Evolutionary conservation across 2,113 vertebrate genomes (phyloP), one percentile per base, ranked within the genome.

Genomic region (Corapipo altera): DNA sequence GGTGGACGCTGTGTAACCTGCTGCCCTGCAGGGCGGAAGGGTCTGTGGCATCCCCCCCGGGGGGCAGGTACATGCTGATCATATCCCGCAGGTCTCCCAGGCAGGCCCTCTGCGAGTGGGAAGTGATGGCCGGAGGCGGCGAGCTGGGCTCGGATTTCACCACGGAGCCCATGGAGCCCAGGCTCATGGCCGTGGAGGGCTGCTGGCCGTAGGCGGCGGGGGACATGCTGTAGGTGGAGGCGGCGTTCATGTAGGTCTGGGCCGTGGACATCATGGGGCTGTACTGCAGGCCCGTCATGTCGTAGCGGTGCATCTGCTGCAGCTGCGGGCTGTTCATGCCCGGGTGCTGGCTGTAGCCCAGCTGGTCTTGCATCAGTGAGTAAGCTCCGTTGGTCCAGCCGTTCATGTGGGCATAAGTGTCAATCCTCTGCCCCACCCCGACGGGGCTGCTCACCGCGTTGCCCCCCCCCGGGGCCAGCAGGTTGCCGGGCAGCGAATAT

Each of bases 41-140:
- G 89, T 99, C 99, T 22, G 98, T 98, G 91, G 98, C 98, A 44
- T 99, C 99, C 72, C 99, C 99, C 23, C 99, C 99, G 80, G 99
- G 99, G 21, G 99, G 99, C 96, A 99, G 99, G 97, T 99, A 99
- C 99, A 99, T 99, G 98, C 99, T 99, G 97, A 99, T 99, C 99
- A 99, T 99, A 96, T 99, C 99, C 98, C 99, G 98, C 98, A 99
- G 98, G 97, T 99, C 99, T 74, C 99, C 99, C 96, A 99, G 98
- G 94, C 99, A 99, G 88, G 99, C 99, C 89, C 99, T 98, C 98
- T 99, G 99, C 58, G 99, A 99, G 98, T 99, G 99, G 76, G 99
- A 99, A 24, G 99, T 96, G 97, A 99, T 99, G 97, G 99, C 98
- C 54, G 99, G 99, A 20, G 99, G 99, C 57, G 99, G 99, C 6